These are phyloP conservation scores for Camptogramma bilineatum DNA, from an alignment of 2,888 invertebrate species.

Conservation along the genomic window DNA sequence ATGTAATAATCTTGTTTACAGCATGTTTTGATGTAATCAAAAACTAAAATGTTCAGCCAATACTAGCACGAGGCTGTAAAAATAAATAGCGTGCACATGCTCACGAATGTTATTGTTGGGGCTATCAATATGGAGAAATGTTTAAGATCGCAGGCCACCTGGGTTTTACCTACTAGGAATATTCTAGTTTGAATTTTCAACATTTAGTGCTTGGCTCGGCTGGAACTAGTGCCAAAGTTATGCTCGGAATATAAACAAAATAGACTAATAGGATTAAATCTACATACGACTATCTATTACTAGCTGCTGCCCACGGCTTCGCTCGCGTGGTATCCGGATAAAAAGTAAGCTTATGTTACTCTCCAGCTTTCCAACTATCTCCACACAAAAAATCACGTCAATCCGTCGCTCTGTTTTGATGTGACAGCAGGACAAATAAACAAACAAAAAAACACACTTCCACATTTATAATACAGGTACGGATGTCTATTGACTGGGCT, in stretches of 20 bases:
- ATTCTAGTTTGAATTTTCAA: constrained; percentile 19
- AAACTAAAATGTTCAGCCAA: constrained; percentile 26
- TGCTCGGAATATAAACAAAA: not conserved
- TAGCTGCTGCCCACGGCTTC: no score
- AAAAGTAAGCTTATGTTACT: no score
- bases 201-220: not conserved
- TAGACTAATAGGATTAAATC: no score
- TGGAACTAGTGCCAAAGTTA: constrained; percentile 1
- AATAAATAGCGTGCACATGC: constrained; percentile 42
- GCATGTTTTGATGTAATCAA: constrained; percentile 31
- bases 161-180: constrained; percentile 34
- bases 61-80: constrained; percentile 40
- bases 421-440: no score
- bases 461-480: no score
- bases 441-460: no score
- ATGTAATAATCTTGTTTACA: constrained; percentile 28
- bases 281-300: no score
- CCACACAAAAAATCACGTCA: no score
- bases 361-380: no score
- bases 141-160: constrained; percentile 41
- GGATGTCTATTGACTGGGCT: no score
- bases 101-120: constrained; percentile 45
- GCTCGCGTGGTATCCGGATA: no score
- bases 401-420: no score
- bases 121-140: constrained; percentile 41